These are phyloP conservation scores for Okamejei kenojei DNA, from an alignment of 2,797 vertebrate species.

Conservation along the genomic window DNA sequence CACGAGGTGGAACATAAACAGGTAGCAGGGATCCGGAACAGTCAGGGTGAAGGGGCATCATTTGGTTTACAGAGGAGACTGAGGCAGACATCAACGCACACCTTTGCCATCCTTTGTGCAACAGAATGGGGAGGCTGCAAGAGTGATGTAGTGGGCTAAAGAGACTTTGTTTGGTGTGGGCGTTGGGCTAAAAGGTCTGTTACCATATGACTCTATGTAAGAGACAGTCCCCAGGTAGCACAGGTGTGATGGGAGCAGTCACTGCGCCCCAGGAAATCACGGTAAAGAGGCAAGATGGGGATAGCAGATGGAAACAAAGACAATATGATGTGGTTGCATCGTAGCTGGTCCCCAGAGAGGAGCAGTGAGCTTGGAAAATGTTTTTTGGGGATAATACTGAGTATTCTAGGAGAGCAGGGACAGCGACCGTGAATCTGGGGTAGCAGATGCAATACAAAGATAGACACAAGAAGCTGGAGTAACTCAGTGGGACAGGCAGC, in stretches of 20 bases:
- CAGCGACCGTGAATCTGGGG: background rate
- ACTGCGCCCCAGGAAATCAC: background rate
- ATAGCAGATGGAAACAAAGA: too few relatives aligned
- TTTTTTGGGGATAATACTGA: too few relatives aligned
- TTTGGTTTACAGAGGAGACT: too few relatives aligned
- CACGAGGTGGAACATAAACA: constrained; percentile 70
- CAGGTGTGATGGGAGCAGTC: background rate
- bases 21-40: constrained; percentile 64
- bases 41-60: background rate
- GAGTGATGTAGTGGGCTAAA: background rate
- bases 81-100: too few relatives aligned
- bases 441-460: background rate
- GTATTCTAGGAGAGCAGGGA: background rate
- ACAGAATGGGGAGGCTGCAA: background rate
- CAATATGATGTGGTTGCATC: too few relatives aligned
- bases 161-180: too few relatives aligned
- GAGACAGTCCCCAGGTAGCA: background rate
- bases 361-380: background rate
- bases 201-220: too few relatives aligned
- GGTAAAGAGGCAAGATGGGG: background rate
- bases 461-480: background rate
- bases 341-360: background rate
- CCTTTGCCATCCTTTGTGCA: constrained; percentile 40
- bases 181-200: too few relatives aligned
- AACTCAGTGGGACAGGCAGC: too few relatives aligned